Conservation (phyloP, 2,113 vertebrate genomes). For the Alligator mississippiensis region DNA sequence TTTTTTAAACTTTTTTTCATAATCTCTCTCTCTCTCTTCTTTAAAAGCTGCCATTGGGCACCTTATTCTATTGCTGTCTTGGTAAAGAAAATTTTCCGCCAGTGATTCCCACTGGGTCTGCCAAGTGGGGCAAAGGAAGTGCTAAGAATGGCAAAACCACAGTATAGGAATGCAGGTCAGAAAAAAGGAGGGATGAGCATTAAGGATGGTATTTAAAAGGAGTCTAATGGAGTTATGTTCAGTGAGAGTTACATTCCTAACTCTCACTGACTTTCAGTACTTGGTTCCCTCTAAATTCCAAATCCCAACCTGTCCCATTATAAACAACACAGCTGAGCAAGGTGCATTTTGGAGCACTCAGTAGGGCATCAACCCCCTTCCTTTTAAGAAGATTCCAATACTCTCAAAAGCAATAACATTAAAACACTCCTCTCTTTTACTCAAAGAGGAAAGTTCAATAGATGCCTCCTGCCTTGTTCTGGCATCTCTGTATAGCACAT, state of each 20-base stretch:
- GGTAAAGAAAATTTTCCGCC: not conserved
- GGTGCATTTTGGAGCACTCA: not conserved
- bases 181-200: not conserved
- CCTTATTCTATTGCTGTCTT: not conserved
- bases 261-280: not conserved
- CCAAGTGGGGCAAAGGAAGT: not conserved
- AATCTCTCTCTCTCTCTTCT: not conserved
- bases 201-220: not conserved
- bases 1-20: too few relatives aligned
- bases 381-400: not conserved
- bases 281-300: not conserved
- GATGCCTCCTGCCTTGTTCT: not conserved
- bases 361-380: not conserved
- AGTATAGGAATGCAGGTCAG: not conserved
- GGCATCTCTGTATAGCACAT: not conserved
- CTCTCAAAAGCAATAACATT: too few relatives aligned
- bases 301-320: not conserved
- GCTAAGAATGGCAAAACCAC: not conserved
- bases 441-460: not conserved
- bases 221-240: not conserved
- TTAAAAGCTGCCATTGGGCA: not conserved
- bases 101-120: not conserved
- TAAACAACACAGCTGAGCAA: not conserved
- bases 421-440: not conserved
- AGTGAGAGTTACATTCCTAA: not conserved